Evolutionary conservation across 2,888 invertebrate genomes (phyloP), one percentile per base, ranked within the genome.

Genomic region (Gymnocheta viridis): DNA sequence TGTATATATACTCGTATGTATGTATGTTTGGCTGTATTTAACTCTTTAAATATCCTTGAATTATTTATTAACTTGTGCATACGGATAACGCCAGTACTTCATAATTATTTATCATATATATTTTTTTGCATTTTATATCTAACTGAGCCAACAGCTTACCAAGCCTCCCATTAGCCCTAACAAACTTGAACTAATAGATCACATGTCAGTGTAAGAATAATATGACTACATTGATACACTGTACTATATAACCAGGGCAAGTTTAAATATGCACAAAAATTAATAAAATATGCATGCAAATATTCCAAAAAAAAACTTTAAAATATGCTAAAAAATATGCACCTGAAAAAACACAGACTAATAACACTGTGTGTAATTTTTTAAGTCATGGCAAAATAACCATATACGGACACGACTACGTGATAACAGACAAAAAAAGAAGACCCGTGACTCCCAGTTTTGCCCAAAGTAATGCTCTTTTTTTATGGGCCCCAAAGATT

Each of bases 11-110:
- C 6, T 58, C n/a, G 38, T 7, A 29, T 3, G 29, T 17, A 27
- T 19, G 6, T 41, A 3, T 54, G 17, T 69, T n/a, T 44, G 12
- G n/a, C 32, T 24, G 41, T 41, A 38, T 32, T 74, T 66, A 24
- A 7, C 24, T 44, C 19, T 67, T 49, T 69, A 29, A 41, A 78
- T 66, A 80, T 80, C 66, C 72, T 80, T 66, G 79, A 72, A 66
- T 66, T 66, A 62, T 70, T 66, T 66, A 62, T 70, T 62, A 70
- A 54, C 19, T 27, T 58, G 6, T 35, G 24, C 14, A 14, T 38
- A 64, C 4, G 27, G 22, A 64, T 54, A 49, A 7, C 35, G 17
- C 14, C 47, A 41, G 2, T 24, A 56, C 35, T 47, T 67, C 44
- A 47, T 58, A 66, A 76, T 67, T 62, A 17, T 62, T 73, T 73